Conservation (phyloP, 2,888 invertebrate species). For the Diarsia rubi region DNA sequence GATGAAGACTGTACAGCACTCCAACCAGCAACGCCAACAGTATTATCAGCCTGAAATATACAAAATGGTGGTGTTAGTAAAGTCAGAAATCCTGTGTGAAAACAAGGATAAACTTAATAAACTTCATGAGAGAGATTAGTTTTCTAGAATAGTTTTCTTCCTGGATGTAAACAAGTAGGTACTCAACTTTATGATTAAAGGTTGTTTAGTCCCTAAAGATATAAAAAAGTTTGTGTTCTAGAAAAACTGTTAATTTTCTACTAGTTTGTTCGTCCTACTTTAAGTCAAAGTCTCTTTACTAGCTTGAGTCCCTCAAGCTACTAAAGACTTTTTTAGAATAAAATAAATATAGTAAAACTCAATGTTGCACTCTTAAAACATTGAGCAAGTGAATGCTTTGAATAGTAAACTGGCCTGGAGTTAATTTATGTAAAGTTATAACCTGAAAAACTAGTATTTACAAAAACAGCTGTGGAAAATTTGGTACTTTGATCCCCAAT, state of each 20-base stretch:
- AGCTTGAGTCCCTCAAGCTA: too few species aligned
- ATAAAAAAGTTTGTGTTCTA: background rate
- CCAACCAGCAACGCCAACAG: conserved; percentile 82
- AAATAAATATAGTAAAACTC: too few species aligned
- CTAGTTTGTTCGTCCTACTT: background rate
- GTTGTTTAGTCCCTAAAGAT: background rate
- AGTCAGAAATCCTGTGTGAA: background rate
- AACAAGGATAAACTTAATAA: background rate
- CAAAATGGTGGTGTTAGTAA: background rate
- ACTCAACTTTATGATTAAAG: background rate
- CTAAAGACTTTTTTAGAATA: background rate
- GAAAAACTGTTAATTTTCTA: background rate
- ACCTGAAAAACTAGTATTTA: too few species aligned
- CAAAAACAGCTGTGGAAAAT: too few species aligned
- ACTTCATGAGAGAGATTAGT: background rate
- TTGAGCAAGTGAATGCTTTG: too few species aligned
- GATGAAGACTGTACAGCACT: conserved; percentile 83
- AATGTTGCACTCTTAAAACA: too few species aligned
- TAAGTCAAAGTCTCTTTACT: background rate
- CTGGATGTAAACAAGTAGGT: background rate
- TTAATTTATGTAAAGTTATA: too few species aligned
- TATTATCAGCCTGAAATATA: conserved; percentile 80
- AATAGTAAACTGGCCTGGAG: too few species aligned
- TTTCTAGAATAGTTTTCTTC: background rate
- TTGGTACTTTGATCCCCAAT: too few species aligned